Evolutionary conservation across 2,113 vertebrate genomes (phyloP), one percentile per base, ranked within the genome.

Genomic region (Zosterops pallidus): DNA sequence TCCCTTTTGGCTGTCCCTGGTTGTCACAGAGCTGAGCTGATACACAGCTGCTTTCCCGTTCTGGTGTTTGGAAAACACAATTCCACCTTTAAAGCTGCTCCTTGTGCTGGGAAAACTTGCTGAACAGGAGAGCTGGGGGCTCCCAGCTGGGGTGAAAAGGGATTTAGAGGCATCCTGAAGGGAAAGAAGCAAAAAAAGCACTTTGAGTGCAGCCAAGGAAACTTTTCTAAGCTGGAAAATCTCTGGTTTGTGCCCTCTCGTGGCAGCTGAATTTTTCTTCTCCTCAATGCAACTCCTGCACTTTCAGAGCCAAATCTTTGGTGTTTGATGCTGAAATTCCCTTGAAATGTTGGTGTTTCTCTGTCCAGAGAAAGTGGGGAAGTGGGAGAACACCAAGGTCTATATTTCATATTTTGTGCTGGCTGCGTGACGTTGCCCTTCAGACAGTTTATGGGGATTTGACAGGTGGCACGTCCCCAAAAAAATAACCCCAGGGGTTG

Each of bases 171-270:
- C 15, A 37, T 33, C 44, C 80, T 41, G 44, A 53, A 68, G 37
- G 80, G 64, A 67, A 42, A 37, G 21, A 23, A 67, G 37, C 16
- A 37, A 60, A 9, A 79, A 83, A 16, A 59, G 53, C 35, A 14
- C 39, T 77, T 28, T 16, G 41, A 53, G 1, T 8, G 5, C 4
- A 63, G 50, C 35, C 6, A 49, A 69, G 65, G 50, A 62, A 87
- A 42, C 28, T 87, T 9, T 41, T 42, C 14, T 21, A 70, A 85
- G 16, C 57, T 47, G 87, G 25, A 33, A 57, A 44, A 17, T 25
- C 83, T 76, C 56, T 49, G 69, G 2, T 78, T 82, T 96, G 23
- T 94, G 95, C 96, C 94, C 95, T 59, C 96, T 97, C 60, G 88
- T 95, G 96, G 96, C 90, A 42, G n/a, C 3, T 82, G 69, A 14